phyloP scores from a whole-genome alignment of 2,888 invertebrate species.

The Drosophila neotestacea region DNA sequence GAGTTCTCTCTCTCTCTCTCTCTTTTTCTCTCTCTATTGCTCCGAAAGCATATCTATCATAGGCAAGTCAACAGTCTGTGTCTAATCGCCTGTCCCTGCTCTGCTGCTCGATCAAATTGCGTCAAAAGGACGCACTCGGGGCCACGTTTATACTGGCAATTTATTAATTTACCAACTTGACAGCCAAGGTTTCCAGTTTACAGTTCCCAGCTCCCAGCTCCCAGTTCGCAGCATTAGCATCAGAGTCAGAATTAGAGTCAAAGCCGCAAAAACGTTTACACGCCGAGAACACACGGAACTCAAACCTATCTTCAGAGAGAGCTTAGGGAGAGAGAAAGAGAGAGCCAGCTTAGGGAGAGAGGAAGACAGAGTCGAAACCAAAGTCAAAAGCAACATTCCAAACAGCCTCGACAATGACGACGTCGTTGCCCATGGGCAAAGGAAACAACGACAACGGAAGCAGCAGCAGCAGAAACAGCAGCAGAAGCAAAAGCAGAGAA shows the following conservation, averaged over 20 bases:
- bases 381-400: conserved; percentile 44
- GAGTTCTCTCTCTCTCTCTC: background rate
- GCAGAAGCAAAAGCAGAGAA: background rate
- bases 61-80: conserved; percentile 46
- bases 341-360: background rate
- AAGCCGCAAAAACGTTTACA: conserved; percentile 75
- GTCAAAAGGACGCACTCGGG: conserved; percentile 62
- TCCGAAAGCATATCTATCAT: conserved; percentile 53
- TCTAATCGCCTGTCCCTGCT: conserved; percentile 50
- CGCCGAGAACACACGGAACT: conserved; percentile 40
- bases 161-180: conserved; percentile 75
- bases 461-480: background rate
- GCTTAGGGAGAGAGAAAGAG: background rate
- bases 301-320: conserved; percentile 26
- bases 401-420: conserved; percentile 54
- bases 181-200: conserved; percentile 19
- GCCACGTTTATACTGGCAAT: conserved; percentile 74
- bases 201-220: conserved; percentile 11
- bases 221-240: background rate
- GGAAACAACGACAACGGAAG: conserved; percentile 7
- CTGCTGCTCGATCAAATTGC: conserved; percentile 67
- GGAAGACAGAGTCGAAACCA: background rate
- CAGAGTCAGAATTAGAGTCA: conserved; percentile 24
- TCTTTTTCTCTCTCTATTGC: background rate
- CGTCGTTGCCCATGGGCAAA: conserved; percentile 36